Base-by-base conservation (phyloP, 2,113 vertebrate genomes). In the Lophochroa leadbeateri region DNA sequence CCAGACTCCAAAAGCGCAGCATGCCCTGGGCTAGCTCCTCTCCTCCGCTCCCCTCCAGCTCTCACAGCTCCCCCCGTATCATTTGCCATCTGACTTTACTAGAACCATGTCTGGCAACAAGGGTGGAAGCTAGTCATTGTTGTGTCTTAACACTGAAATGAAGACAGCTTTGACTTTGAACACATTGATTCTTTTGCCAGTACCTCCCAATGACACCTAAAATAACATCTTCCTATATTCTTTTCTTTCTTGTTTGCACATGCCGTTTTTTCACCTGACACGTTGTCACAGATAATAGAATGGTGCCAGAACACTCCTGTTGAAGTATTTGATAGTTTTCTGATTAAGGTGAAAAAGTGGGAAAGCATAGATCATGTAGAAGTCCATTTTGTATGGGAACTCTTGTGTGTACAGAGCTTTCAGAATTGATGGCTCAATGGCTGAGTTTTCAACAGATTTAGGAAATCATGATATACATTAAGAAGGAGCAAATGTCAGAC, bases 211-310 rank as follows among this genome's bases (percentile, higher is more conserved):
- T 70, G 41, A 68, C 58, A 88, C 37, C n/a, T 33, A 55, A 91
- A 77, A 37, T 70, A 79, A 79, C n/a, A 65, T 75, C 43, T 89
- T 89, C 49, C 39, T 43, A 28, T 43, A 27, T 80, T 90, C 49
- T 77, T 17, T n/a, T 96, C 49, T n/a, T 23, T 91, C 82, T 82
- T 92, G 71, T 86, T 97, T 90, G 88, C 75, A 86, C 79, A 85
- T 94, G 58, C 49, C 3, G 2, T 85, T 92, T 87, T n/a, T 70
- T 41, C 71, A 91, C 74, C 65, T 94, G 85, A 64, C 23, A 10
- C 21, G 29, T 89, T 81, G 75, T 87, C 82, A 69, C 37, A 90
- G 79, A 41, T 95, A 92, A 93, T 81, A 88, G 74, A 41, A 91
- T 92, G 64, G 82, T 92, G 82, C 63, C 94, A 83, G 80, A 94